These are phyloP conservation scores for Procambarus clarkii DNA, from an alignment of 1,140 invertebrate genomes.

Conservation along the genomic window DNA sequence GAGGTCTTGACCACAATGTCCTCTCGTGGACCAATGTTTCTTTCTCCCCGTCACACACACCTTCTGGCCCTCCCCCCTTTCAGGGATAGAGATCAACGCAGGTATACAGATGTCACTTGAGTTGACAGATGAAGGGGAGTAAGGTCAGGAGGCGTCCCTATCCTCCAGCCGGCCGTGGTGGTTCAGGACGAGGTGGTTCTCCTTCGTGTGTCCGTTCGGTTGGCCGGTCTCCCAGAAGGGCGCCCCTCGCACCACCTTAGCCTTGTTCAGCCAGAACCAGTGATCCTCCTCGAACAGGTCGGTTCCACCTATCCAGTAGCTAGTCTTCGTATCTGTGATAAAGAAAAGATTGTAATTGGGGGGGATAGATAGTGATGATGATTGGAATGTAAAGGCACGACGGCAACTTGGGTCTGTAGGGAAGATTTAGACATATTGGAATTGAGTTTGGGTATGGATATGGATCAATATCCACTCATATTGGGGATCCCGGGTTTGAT, in stretches of 20 bases:
- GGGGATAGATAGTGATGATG: background rate
- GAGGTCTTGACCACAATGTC: too few relatives aligned
- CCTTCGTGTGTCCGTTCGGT: background rate
- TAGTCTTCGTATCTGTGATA: background rate
- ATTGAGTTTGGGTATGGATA: too few relatives aligned
- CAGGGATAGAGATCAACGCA: too few relatives aligned
- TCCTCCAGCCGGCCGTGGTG: background rate
- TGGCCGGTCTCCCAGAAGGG: constrained; percentile 30
- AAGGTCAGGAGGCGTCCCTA: background rate
- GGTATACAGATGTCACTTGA: background rate
- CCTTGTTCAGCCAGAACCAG: constrained; percentile 1
- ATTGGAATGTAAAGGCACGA: background rate
- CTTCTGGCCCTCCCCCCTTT: too few relatives aligned
- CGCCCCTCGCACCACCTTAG: background rate
- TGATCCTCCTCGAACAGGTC: background rate
- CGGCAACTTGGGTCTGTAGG: too few relatives aligned
- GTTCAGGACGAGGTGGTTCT: background rate
- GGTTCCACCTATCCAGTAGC: constrained; percentile 20
- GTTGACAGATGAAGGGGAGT: constrained; percentile 10
- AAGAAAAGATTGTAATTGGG: too few relatives aligned
- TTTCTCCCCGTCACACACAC: too few relatives aligned
- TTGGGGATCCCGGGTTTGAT: too few relatives aligned
- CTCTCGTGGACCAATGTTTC: too few relatives aligned
- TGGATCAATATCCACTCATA: too few relatives aligned
- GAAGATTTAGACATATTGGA: too few relatives aligned